Conservation (phyloP, 2,113 vertebrate genomes). For the Columbina picui region DNA sequence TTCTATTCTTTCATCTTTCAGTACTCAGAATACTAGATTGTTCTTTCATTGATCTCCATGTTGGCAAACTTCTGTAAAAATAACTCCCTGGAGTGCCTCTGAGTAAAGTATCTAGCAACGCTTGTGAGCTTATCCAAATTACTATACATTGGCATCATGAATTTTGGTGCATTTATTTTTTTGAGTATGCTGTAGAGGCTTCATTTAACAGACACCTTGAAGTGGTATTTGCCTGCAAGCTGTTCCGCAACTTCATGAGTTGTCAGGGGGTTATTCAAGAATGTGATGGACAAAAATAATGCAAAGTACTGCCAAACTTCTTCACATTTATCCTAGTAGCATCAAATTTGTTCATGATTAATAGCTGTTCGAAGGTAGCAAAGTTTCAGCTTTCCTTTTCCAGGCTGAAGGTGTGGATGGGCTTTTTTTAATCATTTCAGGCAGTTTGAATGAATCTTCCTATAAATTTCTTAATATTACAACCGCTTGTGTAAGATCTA, state of each 20-base stretch:
- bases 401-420: not conserved
- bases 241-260: not conserved
- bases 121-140: not conserved
- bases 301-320: not conserved
- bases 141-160: rapidly evolving
- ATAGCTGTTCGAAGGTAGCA: not conserved
- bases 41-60: not conserved
- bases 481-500: not conserved
- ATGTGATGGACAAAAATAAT: not conserved
- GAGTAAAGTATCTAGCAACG: not conserved
- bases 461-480: not conserved
- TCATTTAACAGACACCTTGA: not conserved
- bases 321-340: not conserved
- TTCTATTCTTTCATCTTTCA: not conserved
- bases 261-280: not conserved
- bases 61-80: not conserved
- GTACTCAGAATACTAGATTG: not conserved
- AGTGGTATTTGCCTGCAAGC: not conserved
- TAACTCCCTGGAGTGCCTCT: slow-evolving; percentile 9
- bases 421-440: not conserved
- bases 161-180: not conserved
- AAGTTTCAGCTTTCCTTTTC: not conserved
- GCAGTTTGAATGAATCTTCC: not conserved
- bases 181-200: not conserved
- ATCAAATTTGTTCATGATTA: not conserved